These are phyloP conservation scores for Enteromius trimaculatus DNA, from an alignment of 2,797 vertebrate species.

Conservation along the genomic window DNA sequence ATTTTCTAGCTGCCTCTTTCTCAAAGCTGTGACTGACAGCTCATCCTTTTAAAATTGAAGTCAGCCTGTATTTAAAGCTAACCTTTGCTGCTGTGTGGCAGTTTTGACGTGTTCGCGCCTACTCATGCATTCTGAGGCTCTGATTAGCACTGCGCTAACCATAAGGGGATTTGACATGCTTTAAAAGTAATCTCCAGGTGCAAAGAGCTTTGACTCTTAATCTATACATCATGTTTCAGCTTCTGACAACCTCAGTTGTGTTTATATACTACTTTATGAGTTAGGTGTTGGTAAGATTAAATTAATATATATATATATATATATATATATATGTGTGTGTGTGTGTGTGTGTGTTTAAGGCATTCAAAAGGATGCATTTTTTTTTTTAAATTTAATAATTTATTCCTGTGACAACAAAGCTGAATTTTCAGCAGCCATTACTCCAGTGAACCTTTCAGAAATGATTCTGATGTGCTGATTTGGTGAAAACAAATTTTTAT, in stretches of 20 bases:
- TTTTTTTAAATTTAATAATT: not conserved
- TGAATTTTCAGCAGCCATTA: not conserved
- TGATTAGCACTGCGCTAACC: slow-evolving; percentile 27
- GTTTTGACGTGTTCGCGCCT: slow-evolving; percentile 20
- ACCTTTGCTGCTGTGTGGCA: slow-evolving; percentile 38
- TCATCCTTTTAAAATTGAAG: slow-evolving; percentile 22
- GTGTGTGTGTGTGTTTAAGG: no score
- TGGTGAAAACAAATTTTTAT: not conserved
- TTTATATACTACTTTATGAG: no score
- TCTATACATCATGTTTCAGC: slow-evolving; percentile 7
- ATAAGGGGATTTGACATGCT: slow-evolving; percentile 23
- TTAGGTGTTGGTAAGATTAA: no score
- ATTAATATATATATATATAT: no score
- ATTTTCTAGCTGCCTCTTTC: slow-evolving; percentile 27
- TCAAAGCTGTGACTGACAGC: slow-evolving; percentile 32
- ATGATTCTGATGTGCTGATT: not conserved
- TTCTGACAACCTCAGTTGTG: not conserved
- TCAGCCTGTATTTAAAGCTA: slow-evolving; percentile 35
- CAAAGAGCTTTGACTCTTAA: slow-evolving; percentile 46
- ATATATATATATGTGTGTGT: no score
- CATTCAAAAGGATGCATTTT: no score
- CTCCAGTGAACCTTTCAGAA: not conserved
- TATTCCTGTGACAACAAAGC: not conserved
- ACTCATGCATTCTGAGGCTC: slow-evolving; percentile 17
- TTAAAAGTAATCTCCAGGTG: slow-evolving; percentile 40